Base-by-base conservation (phyloP, 2,888 invertebrate species). In the Gortyna flavago region DNA sequence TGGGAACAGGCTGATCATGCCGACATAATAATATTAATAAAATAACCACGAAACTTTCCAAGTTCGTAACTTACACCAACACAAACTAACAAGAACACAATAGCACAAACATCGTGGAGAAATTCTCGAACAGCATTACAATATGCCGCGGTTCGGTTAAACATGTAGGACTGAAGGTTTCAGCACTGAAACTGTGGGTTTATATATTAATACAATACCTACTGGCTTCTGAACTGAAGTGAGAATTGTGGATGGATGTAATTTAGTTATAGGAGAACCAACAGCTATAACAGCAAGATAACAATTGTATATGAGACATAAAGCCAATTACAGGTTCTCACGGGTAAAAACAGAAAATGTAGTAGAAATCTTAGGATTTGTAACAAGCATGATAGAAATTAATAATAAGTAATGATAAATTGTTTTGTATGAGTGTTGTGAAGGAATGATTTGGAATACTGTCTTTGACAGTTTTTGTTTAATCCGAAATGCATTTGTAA, bases 21-120 rank as follows among this genome's bases (percentile, higher is more conserved):
- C 41, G 11, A 41, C 41, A 41, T 41, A 41, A 41, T 9, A 41
- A 41, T 41, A 44, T 16, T 16, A 35, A 32, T 32, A 18, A 29
- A 57, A 64, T 35, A 21, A 32, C 7, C 5, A 18, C 0, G 0
- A 35, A 62, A 25, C 32, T 32, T 18, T 18, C 3, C 16, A 77
- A 79, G 79, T 54, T 66, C 29, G 68, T 84, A 73, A 51, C 85
- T 86, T 89, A 62, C 9, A 64, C 87, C 86, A 67, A 44, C 65
- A 54, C 29, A 67, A 84, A 84, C 80, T 80, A 81, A 83, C 80
- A 86, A 74, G 76, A 85, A 85, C 74, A 90, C 90, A 90, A 90
- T 89, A 74, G 86, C 84, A 88, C 85, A 90, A 89, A 90, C 89
- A 89, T 85, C 70, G 86, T 62, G 38, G 77, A 84, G 86, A 87